Evolutionary conservation across 2,797 vertebrate species (phyloP).

Genomic region (Hippocampus kuda): DNA sequence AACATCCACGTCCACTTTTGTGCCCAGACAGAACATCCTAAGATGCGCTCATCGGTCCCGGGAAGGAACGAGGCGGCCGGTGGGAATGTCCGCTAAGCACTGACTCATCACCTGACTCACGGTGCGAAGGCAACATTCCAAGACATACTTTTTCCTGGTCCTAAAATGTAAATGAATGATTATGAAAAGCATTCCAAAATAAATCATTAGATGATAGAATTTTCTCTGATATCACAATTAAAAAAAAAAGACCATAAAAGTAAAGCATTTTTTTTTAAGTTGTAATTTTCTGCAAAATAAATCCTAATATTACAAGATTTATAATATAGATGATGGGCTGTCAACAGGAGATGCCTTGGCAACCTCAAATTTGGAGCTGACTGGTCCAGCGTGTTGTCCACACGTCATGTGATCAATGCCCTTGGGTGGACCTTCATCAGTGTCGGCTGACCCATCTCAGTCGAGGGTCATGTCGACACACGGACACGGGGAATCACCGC

Average conservation of each 20-base stretch:
- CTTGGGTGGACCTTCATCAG: background rate
- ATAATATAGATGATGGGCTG: background rate
- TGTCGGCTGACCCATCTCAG: background rate
- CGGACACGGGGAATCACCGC: background rate
- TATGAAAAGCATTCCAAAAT: background rate
- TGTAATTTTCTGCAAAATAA: background rate
- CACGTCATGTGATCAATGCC: background rate
- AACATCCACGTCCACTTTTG: background rate
- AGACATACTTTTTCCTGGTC: background rate
- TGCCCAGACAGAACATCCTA: background rate
- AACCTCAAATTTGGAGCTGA: no score
- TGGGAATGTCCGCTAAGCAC: background rate
- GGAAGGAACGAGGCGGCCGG: background rate
- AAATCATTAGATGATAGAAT: no score
- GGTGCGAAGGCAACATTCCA: background rate
- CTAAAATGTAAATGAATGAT: background rate
- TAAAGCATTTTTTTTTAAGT: no score
- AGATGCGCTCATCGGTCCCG: background rate
- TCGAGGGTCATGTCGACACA: background rate
- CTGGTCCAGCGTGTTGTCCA: no score
- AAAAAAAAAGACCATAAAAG: no score
- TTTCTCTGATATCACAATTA: no score
- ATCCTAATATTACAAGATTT: background rate
- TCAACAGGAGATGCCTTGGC: no score
- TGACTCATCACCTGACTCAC: slow-evolving; percentile 5